These are phyloP conservation scores for Lepidotrigona ventralis DNA, from an alignment of 1,140 invertebrate genomes.

Conservation along the genomic window DNA sequence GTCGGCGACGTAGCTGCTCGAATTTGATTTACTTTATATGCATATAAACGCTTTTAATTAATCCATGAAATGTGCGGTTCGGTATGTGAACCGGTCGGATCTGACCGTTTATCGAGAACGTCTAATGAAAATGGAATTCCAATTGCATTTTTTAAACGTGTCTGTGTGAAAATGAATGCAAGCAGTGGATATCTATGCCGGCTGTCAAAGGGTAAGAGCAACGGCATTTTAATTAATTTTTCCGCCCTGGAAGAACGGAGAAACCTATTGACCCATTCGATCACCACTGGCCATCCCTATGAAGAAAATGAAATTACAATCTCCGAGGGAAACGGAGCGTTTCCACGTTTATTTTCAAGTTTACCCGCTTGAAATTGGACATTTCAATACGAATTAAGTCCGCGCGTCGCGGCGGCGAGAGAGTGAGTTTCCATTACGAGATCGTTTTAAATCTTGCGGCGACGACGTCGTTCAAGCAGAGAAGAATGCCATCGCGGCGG, in stretches of 20 bases:
- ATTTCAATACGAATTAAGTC: not conserved
- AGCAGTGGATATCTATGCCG: not conserved
- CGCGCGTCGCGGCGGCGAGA: too few relatives aligned
- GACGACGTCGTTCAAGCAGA: not conserved
- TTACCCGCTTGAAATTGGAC: not conserved
- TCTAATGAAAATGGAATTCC: constrained; percentile 61
- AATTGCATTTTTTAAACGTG: constrained; percentile 58
- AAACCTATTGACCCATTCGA: not conserved
- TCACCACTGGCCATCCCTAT: too few relatives aligned
- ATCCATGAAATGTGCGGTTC: constrained; percentile 54
- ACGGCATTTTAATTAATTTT: constrained; percentile 51
- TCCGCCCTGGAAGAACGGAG: too few relatives aligned
- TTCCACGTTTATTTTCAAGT: not conserved
- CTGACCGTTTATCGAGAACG: constrained; percentile 16
- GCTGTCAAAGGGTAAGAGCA: constrained; percentile 37
- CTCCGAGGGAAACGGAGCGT: not conserved
- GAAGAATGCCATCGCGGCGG: too few relatives aligned
- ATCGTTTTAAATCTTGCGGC: not conserved
- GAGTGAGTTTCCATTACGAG: not conserved
- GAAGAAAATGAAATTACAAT: not conserved
- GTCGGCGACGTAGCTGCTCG: constrained; percentile 15
- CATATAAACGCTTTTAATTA: constrained; percentile 66
- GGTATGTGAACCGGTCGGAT: not conserved
- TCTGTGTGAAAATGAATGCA: constrained; percentile 35
- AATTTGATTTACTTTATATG: constrained; percentile 49